Evolutionary conservation across 2,888 invertebrate genomes (phyloP).

Genomic region (Liodrosophila aerea): DNA sequence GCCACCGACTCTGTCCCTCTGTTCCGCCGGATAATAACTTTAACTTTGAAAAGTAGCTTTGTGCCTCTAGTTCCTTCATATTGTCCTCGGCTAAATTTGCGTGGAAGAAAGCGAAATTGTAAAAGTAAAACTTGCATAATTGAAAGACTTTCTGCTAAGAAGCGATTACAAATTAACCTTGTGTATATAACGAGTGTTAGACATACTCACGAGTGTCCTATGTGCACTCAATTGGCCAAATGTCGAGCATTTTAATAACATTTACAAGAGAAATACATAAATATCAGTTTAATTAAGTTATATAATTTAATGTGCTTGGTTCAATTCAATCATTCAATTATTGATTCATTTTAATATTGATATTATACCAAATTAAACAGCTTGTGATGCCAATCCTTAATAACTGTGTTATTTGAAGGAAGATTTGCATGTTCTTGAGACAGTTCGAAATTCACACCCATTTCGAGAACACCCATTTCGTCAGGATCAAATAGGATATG

Average conservation of each 20-base stretch:
- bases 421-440: too few species aligned
- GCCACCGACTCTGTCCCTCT: not conserved
- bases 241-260: conserved; percentile 3
- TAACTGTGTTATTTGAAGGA: too few species aligned
- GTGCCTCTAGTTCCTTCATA: conserved; percentile 44
- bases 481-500: too few species aligned
- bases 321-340: too few species aligned
- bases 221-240: conserved; percentile 3
- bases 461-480: too few species aligned
- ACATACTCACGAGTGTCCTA: not conserved
- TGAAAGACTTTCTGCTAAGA: conserved; percentile 13
- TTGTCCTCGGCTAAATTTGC: conserved; percentile 9
- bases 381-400: too few species aligned
- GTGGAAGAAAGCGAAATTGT: not conserved
- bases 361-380: too few species aligned
- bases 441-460: too few species aligned
- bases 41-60: conserved; percentile 66
- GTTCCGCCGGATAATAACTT: conserved; percentile 58
- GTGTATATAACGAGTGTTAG: conserved; percentile 20
- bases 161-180: conserved; percentile 22
- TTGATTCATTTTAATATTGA: too few species aligned
- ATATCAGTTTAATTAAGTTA: too few species aligned
- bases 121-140: conserved; percentile 5
- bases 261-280: too few species aligned
- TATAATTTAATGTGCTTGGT: too few species aligned